Evolutionary conservation across 2,113 vertebrate species (phyloP).

Genomic region (Sigmodon hispidus): DNA sequence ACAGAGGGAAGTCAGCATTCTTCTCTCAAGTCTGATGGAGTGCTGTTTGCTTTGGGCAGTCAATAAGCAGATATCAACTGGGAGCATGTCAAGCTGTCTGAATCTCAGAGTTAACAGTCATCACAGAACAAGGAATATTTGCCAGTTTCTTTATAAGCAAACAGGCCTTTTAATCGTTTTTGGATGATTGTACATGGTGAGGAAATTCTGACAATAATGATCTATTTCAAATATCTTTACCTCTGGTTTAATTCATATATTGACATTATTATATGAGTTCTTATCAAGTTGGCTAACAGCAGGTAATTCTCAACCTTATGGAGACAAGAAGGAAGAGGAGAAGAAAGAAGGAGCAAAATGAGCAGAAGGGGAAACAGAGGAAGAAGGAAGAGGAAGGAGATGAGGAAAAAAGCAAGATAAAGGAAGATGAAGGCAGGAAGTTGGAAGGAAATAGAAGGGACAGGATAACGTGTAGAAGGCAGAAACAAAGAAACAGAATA

Average conservation of each 20-base stretch:
- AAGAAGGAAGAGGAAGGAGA: no score
- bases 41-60: background rate
- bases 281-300: background rate
- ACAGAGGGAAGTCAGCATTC: slow-evolving; percentile 51
- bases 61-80: slow-evolving; percentile 40
- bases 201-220: background rate
- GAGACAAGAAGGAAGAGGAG: background rate
- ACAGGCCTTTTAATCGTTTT: background rate
- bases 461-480: no score
- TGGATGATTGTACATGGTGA: background rate
- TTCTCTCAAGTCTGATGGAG: background rate
- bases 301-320: background rate
- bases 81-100: background rate
- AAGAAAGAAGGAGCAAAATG: background rate
- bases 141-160: background rate
- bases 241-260: background rate
- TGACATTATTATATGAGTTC: background rate
- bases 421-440: no score
- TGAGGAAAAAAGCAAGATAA: no score
- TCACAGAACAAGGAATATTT: background rate
- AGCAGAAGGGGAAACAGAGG: fast-evolving
- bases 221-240: slow-evolving; percentile 26
- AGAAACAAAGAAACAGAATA: background rate
- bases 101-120: background rate
- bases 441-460: background rate